A percentile compares a stretch with the other conserved stretches of the same genome.
These are phyloP conservation scores for Ligdia adustata DNA, from an alignment of 2,888 invertebrate genomes.

Conservation along the genomic window DNA sequence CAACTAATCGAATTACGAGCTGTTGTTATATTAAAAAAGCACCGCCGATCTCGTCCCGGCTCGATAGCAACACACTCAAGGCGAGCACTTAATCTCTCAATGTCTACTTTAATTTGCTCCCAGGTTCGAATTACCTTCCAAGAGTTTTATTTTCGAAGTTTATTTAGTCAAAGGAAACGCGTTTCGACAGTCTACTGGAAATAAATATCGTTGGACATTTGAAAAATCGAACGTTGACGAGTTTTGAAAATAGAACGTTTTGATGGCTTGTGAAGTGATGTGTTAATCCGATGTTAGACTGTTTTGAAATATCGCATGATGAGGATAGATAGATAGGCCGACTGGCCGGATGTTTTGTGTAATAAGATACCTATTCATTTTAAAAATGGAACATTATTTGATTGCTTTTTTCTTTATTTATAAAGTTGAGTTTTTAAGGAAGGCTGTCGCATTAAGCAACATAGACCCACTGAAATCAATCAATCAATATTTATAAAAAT, in stretches of 20 bases:
- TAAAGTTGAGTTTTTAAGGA: no score
- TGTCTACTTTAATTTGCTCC: constrained; percentile 80
- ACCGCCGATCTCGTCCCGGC: constrained; percentile 41
- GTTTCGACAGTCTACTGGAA: constrained; percentile 67
- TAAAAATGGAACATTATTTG: neutral
- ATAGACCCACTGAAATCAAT: no score
- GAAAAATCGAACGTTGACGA: constrained; percentile 31
- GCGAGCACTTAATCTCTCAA: constrained; percentile 79
- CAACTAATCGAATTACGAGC: constrained; percentile 53
- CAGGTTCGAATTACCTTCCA: constrained; percentile 77
- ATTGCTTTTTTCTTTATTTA: neutral
- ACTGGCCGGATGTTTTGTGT: neutral
- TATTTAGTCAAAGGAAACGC: constrained; percentile 66
- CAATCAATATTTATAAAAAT: no score
- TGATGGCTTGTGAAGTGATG: constrained; percentile 21
- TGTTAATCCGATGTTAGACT: constrained; percentile 17
- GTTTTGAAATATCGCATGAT: constrained; percentile 18
- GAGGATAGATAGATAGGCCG: neutral
- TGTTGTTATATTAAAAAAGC: constrained; percentile 46
- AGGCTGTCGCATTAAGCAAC: no score
- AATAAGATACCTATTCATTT: neutral
- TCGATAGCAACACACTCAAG: constrained; percentile 63
- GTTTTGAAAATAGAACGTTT: constrained; percentile 28
- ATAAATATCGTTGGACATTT: constrained; percentile 51
- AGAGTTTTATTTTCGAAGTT: constrained; percentile 76